These are phyloP conservation scores for Bujurquina vittata DNA, from an alignment of 2,113 vertebrate genomes.

Conservation along the genomic window DNA sequence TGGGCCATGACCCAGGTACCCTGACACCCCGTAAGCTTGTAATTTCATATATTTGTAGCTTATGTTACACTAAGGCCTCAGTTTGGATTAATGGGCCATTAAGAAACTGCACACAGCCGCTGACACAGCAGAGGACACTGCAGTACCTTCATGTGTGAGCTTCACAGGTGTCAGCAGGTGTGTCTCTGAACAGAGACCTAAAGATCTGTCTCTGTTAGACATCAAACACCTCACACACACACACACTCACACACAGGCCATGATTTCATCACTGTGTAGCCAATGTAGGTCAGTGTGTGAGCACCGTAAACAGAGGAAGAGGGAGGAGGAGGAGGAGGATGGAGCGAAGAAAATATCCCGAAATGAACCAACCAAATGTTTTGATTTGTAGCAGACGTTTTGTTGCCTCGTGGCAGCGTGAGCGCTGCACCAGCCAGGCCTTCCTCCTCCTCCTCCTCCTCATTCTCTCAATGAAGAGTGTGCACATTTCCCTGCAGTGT, in stretches of 20 bases:
- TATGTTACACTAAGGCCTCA: too few relatives aligned
- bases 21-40: too few relatives aligned
- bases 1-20: too few relatives aligned
- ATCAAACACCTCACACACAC: background rate
- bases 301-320: conserved; percentile 13
- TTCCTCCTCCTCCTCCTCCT: conserved; percentile 12
- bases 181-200: too few relatives aligned
- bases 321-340: background rate
- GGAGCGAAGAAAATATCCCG: background rate
- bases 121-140: background rate
- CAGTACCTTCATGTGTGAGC: too few relatives aligned
- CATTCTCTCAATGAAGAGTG: conserved; percentile 32
- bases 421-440: conserved; percentile 21
- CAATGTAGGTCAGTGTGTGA: conserved; percentile 65
- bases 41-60: too few relatives aligned
- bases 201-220: background rate
- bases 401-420: conserved; percentile 48
- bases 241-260: background rate
- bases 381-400: conserved; percentile 55
- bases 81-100: too few relatives aligned
- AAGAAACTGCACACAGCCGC: too few relatives aligned
- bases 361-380: conserved; percentile 56
- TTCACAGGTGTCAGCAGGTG: too few relatives aligned
- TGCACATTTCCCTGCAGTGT: background rate
- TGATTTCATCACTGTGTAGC: conserved; percentile 12